Evolutionary conservation across 1,140 invertebrate genomes (phyloP), one percentile per base, ranked within the genome.

Genomic region (Panonychus citri): DNA sequence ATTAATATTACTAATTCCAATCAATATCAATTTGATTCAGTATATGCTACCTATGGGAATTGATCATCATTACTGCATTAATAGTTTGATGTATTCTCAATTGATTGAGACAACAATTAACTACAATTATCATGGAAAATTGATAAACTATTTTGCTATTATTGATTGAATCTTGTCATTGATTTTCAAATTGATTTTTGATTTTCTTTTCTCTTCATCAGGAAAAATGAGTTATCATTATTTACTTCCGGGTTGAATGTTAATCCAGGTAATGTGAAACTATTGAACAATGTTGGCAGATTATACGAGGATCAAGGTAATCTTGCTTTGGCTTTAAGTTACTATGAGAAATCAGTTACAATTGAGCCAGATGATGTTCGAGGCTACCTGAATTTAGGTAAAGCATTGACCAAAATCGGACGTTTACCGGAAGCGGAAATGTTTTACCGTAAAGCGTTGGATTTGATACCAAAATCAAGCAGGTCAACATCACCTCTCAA

Each of bases 251-350:
- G 85, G 19, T 72, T 95, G 26, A 80, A 80, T 68, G 85, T 94
- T 3, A 93, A 93, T 65, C 80, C 82, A 58, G 76, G 79, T 42
- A 96, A 96, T 73, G 90, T 89, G 3, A 95, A 95, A 70, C 72
- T 95, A 3, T 94, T 88, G 71, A 96, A 95, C 70, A 95, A 95
- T 71, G 88, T 96, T 1, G 91, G 90, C 0, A 88, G 94, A 69
- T 86, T 89, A 0, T 71, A 94, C 49, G 90, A 95, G 72, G 81
- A 81, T 53, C 80, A 86, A 62, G 79, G 81, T 1, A 76, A 77
- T 27, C 90, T 81, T 66, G 74, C 77, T 25, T 85, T 91, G 67
- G 91, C 90, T 0, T 71, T 96, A 27, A 74, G 79, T 57, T 94
- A 88, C 69, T 95, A 94, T 66, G 79, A 85, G 64, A 86, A 85